Percentiles rank a stretch among this genome's conserved stretches.
Evolutionary conservation across 1,140 invertebrate genomes (phyloP).

Genomic region (Drosophila nannoptera): DNA sequence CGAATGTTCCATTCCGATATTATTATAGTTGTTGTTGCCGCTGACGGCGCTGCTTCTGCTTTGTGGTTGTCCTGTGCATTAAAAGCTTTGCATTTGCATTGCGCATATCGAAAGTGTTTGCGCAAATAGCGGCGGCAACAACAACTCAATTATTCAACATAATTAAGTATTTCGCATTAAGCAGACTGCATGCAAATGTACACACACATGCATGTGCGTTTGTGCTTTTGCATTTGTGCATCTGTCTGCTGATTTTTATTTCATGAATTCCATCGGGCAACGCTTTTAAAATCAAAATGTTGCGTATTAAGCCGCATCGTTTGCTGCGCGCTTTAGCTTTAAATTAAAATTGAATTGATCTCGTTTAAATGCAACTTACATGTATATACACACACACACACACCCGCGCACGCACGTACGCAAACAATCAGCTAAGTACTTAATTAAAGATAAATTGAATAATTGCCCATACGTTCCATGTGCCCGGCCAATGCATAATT

Average conservation of each 20-base stretch:
- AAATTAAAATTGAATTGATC: constrained; percentile 73
- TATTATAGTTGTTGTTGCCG: constrained; percentile 17
- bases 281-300: constrained; percentile 75
- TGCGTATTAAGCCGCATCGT: constrained; percentile 70
- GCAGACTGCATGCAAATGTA: constrained; percentile 55
- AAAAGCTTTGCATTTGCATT: constrained; percentile 70
- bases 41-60: constrained; percentile 25
- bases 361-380: constrained; percentile 74
- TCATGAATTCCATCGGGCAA: constrained; percentile 65
- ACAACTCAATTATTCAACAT: constrained; percentile 76
- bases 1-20: constrained; percentile 9
- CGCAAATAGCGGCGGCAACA: constrained; percentile 57
- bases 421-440: constrained; percentile 51
- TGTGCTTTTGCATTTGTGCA: constrained; percentile 8
- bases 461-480: constrained; percentile 54
- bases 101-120: constrained; percentile 64
- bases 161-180: constrained; percentile 77
- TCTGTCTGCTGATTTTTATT: constrained; percentile 69
- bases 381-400: constrained; percentile 25
- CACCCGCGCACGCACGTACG: neutral
- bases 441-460: constrained; percentile 59
- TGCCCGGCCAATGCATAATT: constrained; percentile 2
- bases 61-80: constrained; percentile 64
- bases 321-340: constrained; percentile 71
- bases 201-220: constrained; percentile 7